Base-by-base conservation (phyloP, 2,888 invertebrate genomes). In the Euplexia lucipara region DNA sequence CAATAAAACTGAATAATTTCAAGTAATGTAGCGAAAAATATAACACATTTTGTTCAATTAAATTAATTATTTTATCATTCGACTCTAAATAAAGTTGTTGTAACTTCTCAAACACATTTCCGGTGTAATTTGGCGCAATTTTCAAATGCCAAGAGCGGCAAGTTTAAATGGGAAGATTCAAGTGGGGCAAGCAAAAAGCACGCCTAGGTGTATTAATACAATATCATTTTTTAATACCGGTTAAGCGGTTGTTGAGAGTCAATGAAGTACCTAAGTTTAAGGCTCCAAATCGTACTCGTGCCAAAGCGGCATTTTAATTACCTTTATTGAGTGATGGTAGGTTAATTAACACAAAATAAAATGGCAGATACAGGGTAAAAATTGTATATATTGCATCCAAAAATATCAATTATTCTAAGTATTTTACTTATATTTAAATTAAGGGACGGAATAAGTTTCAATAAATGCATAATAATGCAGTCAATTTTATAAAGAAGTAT, bases 371-470 rank as follows among this genome's bases (percentile, higher is more conserved):
- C 0, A 12, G 18, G 9, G 26, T 63, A 35, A 32, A 52, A 32
- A 37, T 37, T 16, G 6, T 57, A 9, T 57, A 9, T 47, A 47
- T 34, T 68, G 8, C 10, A 41, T 39, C 14, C 20, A 10, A 45
- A 32, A 52, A 2, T 34, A 26, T 52, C 5, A 52, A 22, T n/a
- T n/a, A n/a, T 16, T 51, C 26, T 26, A 16, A 18, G 35, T 45
- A 39, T 16, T 30, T 20, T 51, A 9, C 6, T 47, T 56, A 51
- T n/a, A 45, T 9, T 44, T 45, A 35, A 16, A n/a, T 10, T 22
- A 20, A 1, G 16, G 75, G 77, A 72, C 68, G 78, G 72, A 77
- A 48, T 54, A 45, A 0, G 34, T 45, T 53, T 47, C 8, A 30
- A 2, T 72, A 53, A 26, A 65, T 57, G 57, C 34, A 34, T 34